Conservation (phyloP, 92 coral and sea anemone species). For the Muricea muricata region DNA sequence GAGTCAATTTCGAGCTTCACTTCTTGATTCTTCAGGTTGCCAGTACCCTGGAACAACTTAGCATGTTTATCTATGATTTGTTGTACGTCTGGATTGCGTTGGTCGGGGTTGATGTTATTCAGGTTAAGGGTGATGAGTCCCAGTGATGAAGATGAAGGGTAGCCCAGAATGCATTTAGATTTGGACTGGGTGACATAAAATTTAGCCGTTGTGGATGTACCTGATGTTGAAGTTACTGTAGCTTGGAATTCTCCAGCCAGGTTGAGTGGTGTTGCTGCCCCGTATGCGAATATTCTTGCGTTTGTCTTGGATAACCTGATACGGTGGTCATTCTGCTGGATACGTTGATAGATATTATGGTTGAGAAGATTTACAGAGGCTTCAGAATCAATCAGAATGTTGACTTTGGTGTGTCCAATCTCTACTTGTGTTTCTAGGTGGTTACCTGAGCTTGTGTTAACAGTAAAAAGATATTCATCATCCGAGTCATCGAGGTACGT, state of each 20-base stretch:
- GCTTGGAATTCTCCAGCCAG: slow-evolving; percentile 42
- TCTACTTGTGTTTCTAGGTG: slow-evolving; percentile 36
- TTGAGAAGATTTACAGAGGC: slow-evolving; percentile 56
- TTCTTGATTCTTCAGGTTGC: slow-evolving; percentile 54
- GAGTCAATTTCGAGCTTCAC: slow-evolving; percentile 61
- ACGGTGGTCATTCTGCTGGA: neutral
- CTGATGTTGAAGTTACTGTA: slow-evolving; percentile 37
- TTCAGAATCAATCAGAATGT: slow-evolving; percentile 53
- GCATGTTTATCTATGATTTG: slow-evolving; percentile 40
- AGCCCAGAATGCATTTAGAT: slow-evolving; percentile 29
- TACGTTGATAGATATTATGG: neutral
- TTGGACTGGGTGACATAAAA: slow-evolving; percentile 34
- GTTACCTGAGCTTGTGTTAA: neutral
- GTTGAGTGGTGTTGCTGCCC: slow-evolving; percentile 39
- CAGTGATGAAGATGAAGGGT: slow-evolving; percentile 16
- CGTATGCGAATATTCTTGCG: slow-evolving; percentile 32
- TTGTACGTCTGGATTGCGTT: slow-evolving; percentile 22
- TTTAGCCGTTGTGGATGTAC: slow-evolving; percentile 28
- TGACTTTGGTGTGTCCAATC: slow-evolving; percentile 31
- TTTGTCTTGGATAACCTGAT: neutral
- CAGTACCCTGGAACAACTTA: slow-evolving; percentile 54
- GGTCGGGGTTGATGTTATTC: slow-evolving; percentile 25
- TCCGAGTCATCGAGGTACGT: slow-evolving; percentile 12
- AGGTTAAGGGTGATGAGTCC: slow-evolving; percentile 41
- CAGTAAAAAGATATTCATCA: slow-evolving; percentile 36